Evolutionary conservation across 2,113 vertebrate genomes (phyloP).

Genomic region (Nipponia nippon): DNA sequence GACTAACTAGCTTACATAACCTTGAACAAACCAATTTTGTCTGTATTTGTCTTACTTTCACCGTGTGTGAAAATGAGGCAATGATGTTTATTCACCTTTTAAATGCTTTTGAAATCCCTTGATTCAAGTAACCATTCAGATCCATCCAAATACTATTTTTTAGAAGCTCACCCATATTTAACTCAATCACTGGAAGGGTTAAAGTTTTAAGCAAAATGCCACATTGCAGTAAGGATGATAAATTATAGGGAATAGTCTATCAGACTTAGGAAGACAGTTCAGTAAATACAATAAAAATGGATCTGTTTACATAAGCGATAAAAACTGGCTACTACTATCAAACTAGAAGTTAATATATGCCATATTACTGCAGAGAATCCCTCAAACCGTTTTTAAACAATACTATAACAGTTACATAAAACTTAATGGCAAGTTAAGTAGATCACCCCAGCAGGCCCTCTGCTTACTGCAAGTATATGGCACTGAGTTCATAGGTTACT

Average conservation of each 20-base stretch:
- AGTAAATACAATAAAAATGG: background rate
- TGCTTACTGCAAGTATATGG: constrained; percentile 24
- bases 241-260: background rate
- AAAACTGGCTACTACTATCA: constrained; percentile 21
- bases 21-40: constrained; percentile 36
- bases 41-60: constrained; percentile 43
- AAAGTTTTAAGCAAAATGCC: background rate
- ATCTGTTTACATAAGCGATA: background rate
- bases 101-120: constrained; percentile 20
- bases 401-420: constrained; percentile 46
- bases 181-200: background rate
- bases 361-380: background rate
- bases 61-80: constrained; percentile 48
- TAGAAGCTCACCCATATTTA: background rate
- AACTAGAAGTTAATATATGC: background rate
- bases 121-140: background rate
- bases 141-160: background rate
- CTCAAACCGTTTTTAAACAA: background rate
- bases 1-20: background rate
- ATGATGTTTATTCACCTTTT: background rate
- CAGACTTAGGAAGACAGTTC: background rate
- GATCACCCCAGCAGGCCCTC: constrained; percentile 18
- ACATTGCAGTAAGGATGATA: background rate
- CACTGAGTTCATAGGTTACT: constrained; percentile 45
- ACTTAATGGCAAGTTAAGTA: constrained; percentile 39